These are phyloP conservation scores for Cotesia chilonis DNA, from an alignment of 1,140 invertebrate genomes.

Conservation along the genomic window DNA sequence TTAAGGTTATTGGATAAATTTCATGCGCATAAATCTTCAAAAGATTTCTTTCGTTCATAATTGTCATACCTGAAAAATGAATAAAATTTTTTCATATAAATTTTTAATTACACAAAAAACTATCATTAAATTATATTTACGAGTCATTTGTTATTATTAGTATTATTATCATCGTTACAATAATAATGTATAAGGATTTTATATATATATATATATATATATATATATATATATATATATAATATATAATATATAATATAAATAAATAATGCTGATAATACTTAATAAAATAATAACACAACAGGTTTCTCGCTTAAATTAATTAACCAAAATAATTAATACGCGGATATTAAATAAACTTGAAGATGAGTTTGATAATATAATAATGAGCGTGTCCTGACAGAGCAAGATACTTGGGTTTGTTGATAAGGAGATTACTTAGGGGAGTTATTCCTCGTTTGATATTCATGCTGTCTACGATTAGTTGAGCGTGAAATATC, in stretches of 20 bases:
- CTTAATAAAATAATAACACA: slow-evolving; percentile 25
- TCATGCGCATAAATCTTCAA: slow-evolving; percentile 24
- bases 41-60: not conserved
- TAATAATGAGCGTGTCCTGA: not conserved
- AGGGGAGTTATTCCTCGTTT: not conserved
- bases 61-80: not conserved
- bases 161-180: not conserved
- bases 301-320: slow-evolving; percentile 1
- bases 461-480: slow-evolving; percentile 13
- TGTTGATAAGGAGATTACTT: slow-evolving; percentile 17
- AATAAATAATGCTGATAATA: slow-evolving; percentile 27
- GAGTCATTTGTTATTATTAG: not conserved
- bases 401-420: not conserved
- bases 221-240: not conserved
- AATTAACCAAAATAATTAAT: not conserved
- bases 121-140: too few relatives aligned
- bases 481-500: slow-evolving; percentile 10
- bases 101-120: too few relatives aligned
- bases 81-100: too few relatives aligned
- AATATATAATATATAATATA: not conserved
- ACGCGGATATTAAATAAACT: slow-evolving; percentile 1
- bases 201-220: not conserved
- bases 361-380: slow-evolving; percentile 24
- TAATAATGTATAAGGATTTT: not conserved
- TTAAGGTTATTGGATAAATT: slow-evolving; percentile 44